Percentiles rank a stretch among this genome's conserved stretches.
Evolutionary conservation across 1,140 invertebrate genomes (phyloP).

Genomic region (Sycophaga agraensis): DNA sequence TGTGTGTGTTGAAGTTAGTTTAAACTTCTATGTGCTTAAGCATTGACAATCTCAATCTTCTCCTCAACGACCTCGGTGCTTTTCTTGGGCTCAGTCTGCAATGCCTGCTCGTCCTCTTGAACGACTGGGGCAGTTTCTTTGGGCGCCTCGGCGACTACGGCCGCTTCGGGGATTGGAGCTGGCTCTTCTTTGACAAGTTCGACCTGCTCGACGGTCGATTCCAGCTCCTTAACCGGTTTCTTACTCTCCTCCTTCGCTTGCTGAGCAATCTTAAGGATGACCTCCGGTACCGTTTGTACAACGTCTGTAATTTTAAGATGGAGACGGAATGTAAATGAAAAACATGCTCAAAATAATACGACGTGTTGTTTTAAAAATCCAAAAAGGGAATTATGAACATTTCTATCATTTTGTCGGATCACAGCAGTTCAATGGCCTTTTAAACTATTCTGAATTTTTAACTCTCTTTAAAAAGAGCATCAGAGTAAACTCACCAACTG

Average conservation of each 20-base stretch:
- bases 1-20: no score
- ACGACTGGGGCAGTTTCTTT: not conserved
- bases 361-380: no score
- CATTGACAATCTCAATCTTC: constrained; percentile 23
- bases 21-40: not conserved
- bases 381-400: no score
- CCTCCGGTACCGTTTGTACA: constrained; percentile 48
- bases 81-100: not conserved
- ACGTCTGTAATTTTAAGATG: no score
- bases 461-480: no score
- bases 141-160: not conserved
- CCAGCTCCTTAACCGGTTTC: constrained; percentile 20
- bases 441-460: no score
- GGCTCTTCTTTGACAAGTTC: not conserved
- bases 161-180: not conserved
- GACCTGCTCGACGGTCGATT: not conserved
- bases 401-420: no score
- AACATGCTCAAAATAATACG: no score
- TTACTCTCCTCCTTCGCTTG: constrained; percentile 29
- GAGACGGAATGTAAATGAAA: no score
- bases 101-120: not conserved
- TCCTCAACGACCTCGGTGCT: constrained; percentile 2
- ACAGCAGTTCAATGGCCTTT: no score
- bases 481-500: not conserved
- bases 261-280: constrained; percentile 52